Evolutionary conservation across 2,113 vertebrate species (phyloP).

Genomic region (Cyprinodon variegatus): DNA sequence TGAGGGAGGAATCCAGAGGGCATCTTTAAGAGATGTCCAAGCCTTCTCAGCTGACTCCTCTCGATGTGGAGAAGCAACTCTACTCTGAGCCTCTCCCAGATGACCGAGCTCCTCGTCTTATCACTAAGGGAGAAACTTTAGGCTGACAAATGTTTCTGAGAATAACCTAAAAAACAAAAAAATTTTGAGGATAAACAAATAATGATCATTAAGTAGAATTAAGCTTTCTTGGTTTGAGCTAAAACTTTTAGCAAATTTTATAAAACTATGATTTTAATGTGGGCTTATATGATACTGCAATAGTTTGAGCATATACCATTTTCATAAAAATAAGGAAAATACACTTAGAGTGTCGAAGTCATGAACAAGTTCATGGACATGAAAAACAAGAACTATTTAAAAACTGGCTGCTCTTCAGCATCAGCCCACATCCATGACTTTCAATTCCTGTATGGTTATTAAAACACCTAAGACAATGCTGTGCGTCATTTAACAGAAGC

Average conservation of each 20-base stretch:
- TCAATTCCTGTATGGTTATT: constrained; percentile 49
- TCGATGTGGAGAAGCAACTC: no score
- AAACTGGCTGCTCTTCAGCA: neutral
- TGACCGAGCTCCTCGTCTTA: no score
- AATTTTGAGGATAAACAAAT: neutral
- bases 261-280: neutral
- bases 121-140: no score
- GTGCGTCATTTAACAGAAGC: constrained; percentile 78
- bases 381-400: neutral
- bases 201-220: neutral
- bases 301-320: neutral
- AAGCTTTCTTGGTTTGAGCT: neutral
- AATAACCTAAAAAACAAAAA: no score
- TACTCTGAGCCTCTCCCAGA: no score
- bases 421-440: constrained; percentile 26
- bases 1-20: no score
- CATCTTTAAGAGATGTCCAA: no score
- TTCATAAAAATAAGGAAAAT: neutral
- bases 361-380: no score
- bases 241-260: neutral
- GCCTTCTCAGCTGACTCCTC: no score
- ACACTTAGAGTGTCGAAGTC: neutral
- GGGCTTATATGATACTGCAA: neutral
- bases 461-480: constrained; percentile 72
- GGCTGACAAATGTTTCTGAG: no score